Evolutionary conservation across 2,888 invertebrate genomes (phyloP).

Genomic region (Oligia latruncula): DNA sequence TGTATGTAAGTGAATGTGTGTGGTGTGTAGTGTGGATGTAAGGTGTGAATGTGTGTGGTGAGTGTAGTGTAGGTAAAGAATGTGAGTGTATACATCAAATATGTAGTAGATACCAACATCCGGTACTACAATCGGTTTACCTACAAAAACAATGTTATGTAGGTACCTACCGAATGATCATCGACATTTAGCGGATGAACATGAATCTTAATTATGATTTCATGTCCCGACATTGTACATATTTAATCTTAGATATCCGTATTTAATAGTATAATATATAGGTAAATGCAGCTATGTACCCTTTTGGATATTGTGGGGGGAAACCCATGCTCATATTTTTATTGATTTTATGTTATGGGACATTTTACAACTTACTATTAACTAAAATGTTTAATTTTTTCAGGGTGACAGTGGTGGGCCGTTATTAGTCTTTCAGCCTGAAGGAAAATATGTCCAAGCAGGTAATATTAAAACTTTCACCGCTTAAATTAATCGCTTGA

Average conservation of each 20-base stretch:
- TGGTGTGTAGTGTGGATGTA: no score
- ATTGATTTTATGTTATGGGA: neutral
- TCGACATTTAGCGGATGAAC: neutral
- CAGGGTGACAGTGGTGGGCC: slow-evolving; percentile 93
- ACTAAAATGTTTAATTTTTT: slow-evolving; percentile 3
- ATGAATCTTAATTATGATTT: neutral
- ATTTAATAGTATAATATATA: neutral
- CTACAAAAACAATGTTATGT: neutral
- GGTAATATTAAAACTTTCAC: slow-evolving; percentile 80
- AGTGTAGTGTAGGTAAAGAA: no score
- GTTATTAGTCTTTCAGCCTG: slow-evolving; percentile 86
- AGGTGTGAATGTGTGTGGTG: no score
- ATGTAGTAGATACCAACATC: neutral
- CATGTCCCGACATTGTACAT: neutral
- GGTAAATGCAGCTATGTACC: neutral
- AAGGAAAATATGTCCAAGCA: slow-evolving; percentile 90
- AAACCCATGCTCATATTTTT: neutral
- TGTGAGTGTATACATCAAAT: no score
- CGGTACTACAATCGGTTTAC: neutral
- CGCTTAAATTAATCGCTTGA: neutral
- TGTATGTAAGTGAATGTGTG: no score
- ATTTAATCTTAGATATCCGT: neutral
- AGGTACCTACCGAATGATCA: neutral
- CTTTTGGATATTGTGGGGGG: neutral
- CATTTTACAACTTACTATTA: neutral